Percentiles rank a stretch among this genome's conserved stretches.
phyloP scores from a whole-genome alignment of 1,140 invertebrate genomes.

The Paraescarpia echinospica region DNA sequence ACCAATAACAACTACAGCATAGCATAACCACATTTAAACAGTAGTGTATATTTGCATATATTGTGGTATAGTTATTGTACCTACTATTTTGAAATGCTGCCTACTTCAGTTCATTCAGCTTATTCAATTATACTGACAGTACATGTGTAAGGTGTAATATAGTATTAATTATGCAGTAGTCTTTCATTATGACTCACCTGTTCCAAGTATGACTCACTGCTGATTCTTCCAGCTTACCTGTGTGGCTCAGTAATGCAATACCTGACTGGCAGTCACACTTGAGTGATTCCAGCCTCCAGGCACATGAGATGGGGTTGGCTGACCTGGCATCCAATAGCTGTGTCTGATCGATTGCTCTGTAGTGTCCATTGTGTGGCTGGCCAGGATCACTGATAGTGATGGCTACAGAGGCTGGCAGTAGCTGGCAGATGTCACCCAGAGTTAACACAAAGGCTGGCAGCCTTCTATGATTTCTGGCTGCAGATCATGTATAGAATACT shows the following conservation, averaged over 20 bases:
- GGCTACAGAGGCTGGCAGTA: neutral
- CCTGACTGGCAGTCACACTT: neutral
- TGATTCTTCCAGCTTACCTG: neutral
- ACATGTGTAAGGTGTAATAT: neutral
- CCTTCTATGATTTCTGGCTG: neutral
- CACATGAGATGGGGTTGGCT: neutral
- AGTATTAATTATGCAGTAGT: neutral
- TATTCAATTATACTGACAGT: neutral
- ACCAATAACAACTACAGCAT: too few relatives aligned
- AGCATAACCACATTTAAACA: too few relatives aligned
- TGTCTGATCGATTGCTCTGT: neutral
- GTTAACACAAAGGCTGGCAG: neutral
- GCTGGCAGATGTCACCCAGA: neutral
- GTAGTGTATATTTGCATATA: too few relatives aligned
- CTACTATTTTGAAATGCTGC: too few relatives aligned
- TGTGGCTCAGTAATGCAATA: neutral
- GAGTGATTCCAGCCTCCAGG: neutral
- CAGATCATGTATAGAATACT: neutral
- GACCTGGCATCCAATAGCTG: neutral
- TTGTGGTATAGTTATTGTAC: too few relatives aligned
- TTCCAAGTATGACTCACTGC: neutral
- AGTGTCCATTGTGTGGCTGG: neutral
- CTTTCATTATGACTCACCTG: neutral
- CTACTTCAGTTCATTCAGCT: neutral
- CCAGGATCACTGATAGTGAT: neutral